Conservation (phyloP, 2,888 invertebrate genomes). For the Lepidochitona cinerea region DNA sequence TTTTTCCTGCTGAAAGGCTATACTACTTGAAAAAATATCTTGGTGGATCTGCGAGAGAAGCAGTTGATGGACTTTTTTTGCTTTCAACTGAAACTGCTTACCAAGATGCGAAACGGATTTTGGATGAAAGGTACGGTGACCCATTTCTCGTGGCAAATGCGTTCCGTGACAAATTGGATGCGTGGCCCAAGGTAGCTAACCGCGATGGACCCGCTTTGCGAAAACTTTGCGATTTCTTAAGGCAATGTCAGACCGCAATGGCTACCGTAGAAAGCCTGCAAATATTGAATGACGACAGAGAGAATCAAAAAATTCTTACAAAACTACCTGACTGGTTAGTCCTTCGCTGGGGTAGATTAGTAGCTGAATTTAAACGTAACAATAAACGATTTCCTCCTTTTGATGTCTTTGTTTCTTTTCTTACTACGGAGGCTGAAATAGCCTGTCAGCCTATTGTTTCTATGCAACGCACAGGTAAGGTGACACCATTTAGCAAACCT, state of each 20-base stretch:
- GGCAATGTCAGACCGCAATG: slow-evolving; percentile 25
- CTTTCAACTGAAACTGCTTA: no score
- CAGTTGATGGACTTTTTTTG: no score
- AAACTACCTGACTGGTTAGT: slow-evolving; percentile 25
- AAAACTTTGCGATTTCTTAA: slow-evolving; percentile 20
- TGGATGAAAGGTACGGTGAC: slow-evolving; percentile 28
- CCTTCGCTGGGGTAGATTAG: slow-evolving; percentile 21
- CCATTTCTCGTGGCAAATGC: slow-evolving; percentile 29
- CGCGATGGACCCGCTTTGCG: slow-evolving; percentile 18
- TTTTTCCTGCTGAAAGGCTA: no score
- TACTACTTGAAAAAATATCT: no score
- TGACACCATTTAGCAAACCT: no score
- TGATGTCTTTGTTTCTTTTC: not conserved
- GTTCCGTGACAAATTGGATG: slow-evolving; percentile 24
- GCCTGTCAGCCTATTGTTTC: slow-evolving; percentile 1
- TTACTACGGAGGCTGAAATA: slow-evolving; percentile 9
- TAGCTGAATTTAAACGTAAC: not conserved
- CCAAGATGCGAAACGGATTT: no score
- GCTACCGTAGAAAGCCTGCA: slow-evolving; percentile 11
- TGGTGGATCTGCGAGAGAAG: no score
- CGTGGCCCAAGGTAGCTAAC: slow-evolving; percentile 24
- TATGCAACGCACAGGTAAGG: no score
- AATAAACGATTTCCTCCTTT: not conserved
- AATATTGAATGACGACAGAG: slow-evolving; percentile 21
- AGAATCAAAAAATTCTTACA: slow-evolving; percentile 20